Evolutionary conservation across 2,888 invertebrate species (phyloP), one percentile per base, ranked within the genome.

Genomic region (Lepetodrilus schrolli): DNA sequence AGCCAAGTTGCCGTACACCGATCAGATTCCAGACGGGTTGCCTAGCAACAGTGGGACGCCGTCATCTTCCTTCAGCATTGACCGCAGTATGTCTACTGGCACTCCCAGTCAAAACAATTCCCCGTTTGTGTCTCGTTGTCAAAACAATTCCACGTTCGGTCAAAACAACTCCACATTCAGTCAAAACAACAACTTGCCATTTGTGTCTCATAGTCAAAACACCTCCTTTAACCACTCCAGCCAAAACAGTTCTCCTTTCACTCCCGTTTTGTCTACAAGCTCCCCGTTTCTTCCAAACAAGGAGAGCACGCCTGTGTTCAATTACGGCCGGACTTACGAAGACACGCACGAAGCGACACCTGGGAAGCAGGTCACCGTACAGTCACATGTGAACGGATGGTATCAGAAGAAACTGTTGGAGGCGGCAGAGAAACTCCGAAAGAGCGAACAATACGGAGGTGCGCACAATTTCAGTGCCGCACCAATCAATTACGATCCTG

Each of bases 41-140:
- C 77, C 77, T 21, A 78, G 80, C 51, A 82, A 80, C 38, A 84
- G 82, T 49, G 76, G 81, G 65, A 88, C 87, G 1, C 86, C 86
- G 0, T 87, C 87, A 2, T 86, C 87, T 0, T 87, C 87, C 0
- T 86, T 87, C 77, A 86, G 86, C 70, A 83, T 83, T 5, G 87
- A 86, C 73, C 74, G 78, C 17, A 83, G 77, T 75, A 72, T 82
- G 20, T 84, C 83, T 10, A 73, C 81, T 13, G 80, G 82, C 5
- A 76, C 80, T n/a, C 82, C 82, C 26, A 85, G 85, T 72, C 80
- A 82, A 74, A 70, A 76, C 26, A 83, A 84, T 73, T 85, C 85
- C 13, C 85, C 84, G 10, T 77, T 66, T 50, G 37, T 70, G 10
- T 34, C 70, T 8, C 36, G 30, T 4, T 36, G 36, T 50, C 70